A percentile compares a stretch with the other conserved stretches of the same genome.
Conservation (phyloP, 2,113 vertebrate species). For the Rissa tridactyla region DNA sequence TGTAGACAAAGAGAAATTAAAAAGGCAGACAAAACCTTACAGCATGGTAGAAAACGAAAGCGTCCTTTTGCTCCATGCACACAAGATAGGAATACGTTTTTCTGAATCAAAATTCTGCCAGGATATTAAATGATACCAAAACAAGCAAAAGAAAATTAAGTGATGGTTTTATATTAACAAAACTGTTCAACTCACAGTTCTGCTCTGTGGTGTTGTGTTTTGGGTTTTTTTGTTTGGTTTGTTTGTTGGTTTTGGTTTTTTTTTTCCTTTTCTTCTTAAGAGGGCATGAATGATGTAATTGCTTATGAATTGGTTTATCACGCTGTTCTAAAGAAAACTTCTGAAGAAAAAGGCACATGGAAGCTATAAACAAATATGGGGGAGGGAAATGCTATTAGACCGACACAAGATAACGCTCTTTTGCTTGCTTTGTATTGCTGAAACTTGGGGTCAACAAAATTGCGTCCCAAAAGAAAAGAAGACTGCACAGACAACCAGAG, state of each 20-base stretch:
- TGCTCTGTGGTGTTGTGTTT: background rate
- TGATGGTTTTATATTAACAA: background rate
- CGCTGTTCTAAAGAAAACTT: background rate
- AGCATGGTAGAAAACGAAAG: background rate
- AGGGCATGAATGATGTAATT: background rate
- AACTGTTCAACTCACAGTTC: background rate
- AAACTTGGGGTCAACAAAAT: background rate
- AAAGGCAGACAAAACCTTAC: background rate
- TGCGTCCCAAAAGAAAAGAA: background rate
- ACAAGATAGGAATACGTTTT: background rate
- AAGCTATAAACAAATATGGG: background rate
- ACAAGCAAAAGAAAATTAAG: conserved; percentile 44
- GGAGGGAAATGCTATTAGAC: background rate
- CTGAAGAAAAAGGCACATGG: background rate
- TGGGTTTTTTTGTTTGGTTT: no score
- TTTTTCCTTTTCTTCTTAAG: background rate
- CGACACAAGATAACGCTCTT: background rate
- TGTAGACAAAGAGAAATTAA: background rate
- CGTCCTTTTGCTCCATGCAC: background rate
- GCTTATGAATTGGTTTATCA: background rate
- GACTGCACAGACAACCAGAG: conserved; percentile 1
- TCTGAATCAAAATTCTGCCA: background rate
- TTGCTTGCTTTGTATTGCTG: conserved; percentile 10
- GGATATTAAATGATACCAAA: background rate
- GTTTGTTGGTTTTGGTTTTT: background rate